These are phyloP conservation scores for Oligia strigilis DNA, from an alignment of 2,888 invertebrate genomes.

Conservation along the genomic window DNA sequence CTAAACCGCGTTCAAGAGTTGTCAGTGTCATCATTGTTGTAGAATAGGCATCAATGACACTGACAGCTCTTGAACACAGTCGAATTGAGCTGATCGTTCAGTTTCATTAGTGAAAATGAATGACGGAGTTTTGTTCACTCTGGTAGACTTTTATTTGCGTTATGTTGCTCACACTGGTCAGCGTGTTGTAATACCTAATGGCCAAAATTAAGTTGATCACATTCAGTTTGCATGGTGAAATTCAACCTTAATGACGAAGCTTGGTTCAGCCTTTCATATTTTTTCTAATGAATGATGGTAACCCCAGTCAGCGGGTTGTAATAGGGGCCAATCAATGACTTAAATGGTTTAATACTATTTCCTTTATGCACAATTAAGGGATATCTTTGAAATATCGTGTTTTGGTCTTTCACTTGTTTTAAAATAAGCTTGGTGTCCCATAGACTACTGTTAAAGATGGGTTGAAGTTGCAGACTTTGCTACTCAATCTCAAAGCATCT, in stretches of 20 bases:
- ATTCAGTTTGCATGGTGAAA: no score
- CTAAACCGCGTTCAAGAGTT: background rate
- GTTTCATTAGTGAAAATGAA: background rate
- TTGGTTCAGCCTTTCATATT: conserved; percentile 16
- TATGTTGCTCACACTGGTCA: no score
- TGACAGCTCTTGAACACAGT: background rate
- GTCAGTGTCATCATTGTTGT: background rate
- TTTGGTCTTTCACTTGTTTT: background rate
- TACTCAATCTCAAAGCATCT: background rate
- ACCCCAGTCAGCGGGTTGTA: conserved; percentile 18
- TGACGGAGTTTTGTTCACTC: background rate
- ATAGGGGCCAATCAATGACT: conserved; percentile 30
- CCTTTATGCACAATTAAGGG: background rate
- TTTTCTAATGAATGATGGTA: conserved; percentile 24
- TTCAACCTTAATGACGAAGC: conserved; percentile 13
- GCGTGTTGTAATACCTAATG: no score
- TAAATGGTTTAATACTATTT: background rate
- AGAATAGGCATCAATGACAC: background rate
- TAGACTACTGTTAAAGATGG: background rate
- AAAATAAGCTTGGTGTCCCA: background rate
- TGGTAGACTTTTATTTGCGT: no score
- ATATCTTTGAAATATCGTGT: background rate
- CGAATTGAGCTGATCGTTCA: background rate
- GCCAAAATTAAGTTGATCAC: no score
- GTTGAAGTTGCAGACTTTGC: background rate